Evolutionary conservation across 2,113 vertebrate genomes (phyloP).

Genomic region (Cephalopholis sonnerati): DNA sequence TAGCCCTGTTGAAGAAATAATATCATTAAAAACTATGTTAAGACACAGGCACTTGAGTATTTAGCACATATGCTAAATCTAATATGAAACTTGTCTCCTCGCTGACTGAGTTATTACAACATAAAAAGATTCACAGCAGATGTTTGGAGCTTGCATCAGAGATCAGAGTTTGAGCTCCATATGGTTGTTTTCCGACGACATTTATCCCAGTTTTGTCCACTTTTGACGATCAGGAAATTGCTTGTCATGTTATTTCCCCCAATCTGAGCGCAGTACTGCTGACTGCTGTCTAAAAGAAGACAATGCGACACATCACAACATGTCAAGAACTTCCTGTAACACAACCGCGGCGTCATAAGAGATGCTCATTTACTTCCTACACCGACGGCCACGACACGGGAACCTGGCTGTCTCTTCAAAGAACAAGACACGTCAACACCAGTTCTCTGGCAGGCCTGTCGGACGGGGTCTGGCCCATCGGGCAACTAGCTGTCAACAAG

Average conservation of each 20-base stretch:
- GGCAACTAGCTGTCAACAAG: constrained; percentile 76
- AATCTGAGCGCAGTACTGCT: constrained; percentile 16
- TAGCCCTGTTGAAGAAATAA: constrained; percentile 6
- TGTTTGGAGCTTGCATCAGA: constrained; percentile 32
- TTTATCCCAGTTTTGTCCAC: constrained; percentile 24
- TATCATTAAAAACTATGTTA: constrained; percentile 19
- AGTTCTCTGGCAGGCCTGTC: constrained; percentile 52
- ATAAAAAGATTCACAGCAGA: constrained; percentile 40
- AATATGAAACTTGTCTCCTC: constrained; percentile 18
- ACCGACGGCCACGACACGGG: constrained; percentile 12
- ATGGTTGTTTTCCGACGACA: constrained; percentile 43
- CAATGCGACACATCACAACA: constrained; percentile 56
- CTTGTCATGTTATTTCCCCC: constrained; percentile 49
- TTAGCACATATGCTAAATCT: constrained; percentile 15
- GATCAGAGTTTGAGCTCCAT: constrained; percentile 54
- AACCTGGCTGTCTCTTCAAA: constrained; percentile 73
- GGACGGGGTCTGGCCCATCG: constrained; percentile 47
- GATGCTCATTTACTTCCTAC: constrained; percentile 47
- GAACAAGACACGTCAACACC: constrained; percentile 67
- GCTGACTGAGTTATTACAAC: constrained; percentile 19
- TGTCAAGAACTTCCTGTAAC: constrained; percentile 62
- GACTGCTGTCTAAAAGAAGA: constrained; percentile 46
- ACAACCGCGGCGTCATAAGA: constrained; percentile 3
- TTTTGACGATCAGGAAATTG: constrained; percentile 55
- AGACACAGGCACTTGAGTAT: constrained; percentile 7